phyloP scores from a whole-genome alignment of 2,888 invertebrate species.

The Pseudanteris insignis region DNA sequence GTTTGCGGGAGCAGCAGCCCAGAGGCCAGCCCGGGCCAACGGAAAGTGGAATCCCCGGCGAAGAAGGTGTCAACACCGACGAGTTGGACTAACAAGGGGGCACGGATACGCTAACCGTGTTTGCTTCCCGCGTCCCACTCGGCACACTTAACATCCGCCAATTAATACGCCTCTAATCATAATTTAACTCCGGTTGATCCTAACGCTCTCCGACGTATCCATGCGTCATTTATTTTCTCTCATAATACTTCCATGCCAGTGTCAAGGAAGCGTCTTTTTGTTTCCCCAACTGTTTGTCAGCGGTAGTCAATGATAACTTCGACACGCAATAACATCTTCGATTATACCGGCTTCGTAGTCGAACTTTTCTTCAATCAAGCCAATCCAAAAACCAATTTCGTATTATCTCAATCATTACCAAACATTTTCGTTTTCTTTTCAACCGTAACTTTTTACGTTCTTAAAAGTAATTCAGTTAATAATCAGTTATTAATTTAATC shows the following conservation, averaged over 20 bases:
- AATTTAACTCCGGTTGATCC: constrained; percentile 47
- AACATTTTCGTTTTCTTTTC: too few relatives aligned
- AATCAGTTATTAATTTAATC: too few relatives aligned
- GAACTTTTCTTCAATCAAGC: too few relatives aligned
- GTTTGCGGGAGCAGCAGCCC: constrained; percentile 4
- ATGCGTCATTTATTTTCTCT: constrained; percentile 20
- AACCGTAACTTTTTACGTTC: too few relatives aligned
- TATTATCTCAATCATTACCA: too few relatives aligned
- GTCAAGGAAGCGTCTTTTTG: not conserved
- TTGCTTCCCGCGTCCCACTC: constrained; percentile 45
- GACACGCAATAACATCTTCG: too few relatives aligned
- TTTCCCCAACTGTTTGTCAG: not conserved
- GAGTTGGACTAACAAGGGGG: constrained; percentile 48
- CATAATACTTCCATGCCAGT: not conserved
- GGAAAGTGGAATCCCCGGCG: constrained; percentile 32
- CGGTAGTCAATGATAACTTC: too few relatives aligned
- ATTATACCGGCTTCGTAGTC: too few relatives aligned
- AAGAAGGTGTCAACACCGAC: constrained; percentile 25
- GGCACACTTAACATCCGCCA: constrained; percentile 46
- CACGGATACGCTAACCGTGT: constrained; percentile 45
- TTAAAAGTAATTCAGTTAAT: too few relatives aligned
- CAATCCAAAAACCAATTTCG: too few relatives aligned
- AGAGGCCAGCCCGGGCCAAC: too few relatives aligned
- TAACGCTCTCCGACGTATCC: constrained; percentile 15
- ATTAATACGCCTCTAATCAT: constrained; percentile 48